Evolutionary conservation across 2,797 vertebrate species (phyloP), one percentile per base, ranked within the genome.

Genomic region (Geotrypetes seraphini): DNA sequence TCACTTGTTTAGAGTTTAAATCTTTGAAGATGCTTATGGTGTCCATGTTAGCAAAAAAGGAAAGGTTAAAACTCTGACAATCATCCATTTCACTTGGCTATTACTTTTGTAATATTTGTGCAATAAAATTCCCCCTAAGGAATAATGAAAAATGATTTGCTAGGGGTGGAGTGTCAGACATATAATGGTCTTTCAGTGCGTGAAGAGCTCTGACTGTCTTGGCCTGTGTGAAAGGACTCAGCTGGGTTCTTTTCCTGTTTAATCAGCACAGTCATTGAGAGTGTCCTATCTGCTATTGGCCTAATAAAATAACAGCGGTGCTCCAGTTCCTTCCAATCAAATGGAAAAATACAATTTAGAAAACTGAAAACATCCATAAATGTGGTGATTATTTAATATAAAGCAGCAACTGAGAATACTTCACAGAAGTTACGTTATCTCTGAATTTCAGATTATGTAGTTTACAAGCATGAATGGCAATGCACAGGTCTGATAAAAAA

Each of bases 371-470:
- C 5, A 54, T 6, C 10, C 50, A 40, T 20, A 16, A 60, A 56
- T 38, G 52, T 35, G 28, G 36, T 39, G 33, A 59, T 28, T 27
- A 47, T 50, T 60, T 53, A 43, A 41, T 31, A 44, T 19, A 63
- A 65, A 60, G 38, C 8, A 32, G 7, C 22, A 19, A 18, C 61
- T 57, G 45, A 49, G 36, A 11, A 29, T 34, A 13, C 5, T 50
- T 28, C 29, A 2, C 45, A 10, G 12, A 19, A 12, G n/a, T 25
- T 29, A 6, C 21, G 12, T 23, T 38, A 28, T 39, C 12, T 10
- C 3, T 23, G n/a, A 37, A 22, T 48, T 46, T 40, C 42, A 24
- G 23, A 54, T 34, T 3, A 15, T 11, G 19, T 9, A 37, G 8
- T 8, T 10, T 34, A 9, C 18, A 20, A 16, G 22, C 3, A 36